Evolutionary conservation across 1,140 invertebrate species (phyloP), one percentile per base, ranked within the genome.

Genomic region (Lycorma delicatula): DNA sequence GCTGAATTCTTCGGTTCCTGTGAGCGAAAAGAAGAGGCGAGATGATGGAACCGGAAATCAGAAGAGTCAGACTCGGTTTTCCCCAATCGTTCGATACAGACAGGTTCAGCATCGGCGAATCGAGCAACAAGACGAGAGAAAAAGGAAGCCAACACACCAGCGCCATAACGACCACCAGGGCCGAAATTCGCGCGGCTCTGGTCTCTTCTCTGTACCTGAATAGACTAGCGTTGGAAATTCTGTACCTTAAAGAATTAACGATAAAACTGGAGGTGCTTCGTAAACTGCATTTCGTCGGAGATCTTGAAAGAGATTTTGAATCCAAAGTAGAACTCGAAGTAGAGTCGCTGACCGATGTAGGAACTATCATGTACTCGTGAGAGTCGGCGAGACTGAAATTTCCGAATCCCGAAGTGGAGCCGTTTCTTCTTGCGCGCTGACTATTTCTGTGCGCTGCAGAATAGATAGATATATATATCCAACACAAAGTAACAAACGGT

Each of bases 161-260:
- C 26, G 86, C 81, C 75, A 89, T 85, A 2, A 89, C 79, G 26
- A 83, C 79, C 1, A 83, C 80, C 60, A 88, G 66, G 26, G 85
- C 81, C 64, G 86, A 88, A 46, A 90, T 85, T 53, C 86, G 80
- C 3, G 87, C 88, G 0, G 88, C 87, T 58, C 88, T 77, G 27
- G 86, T 84, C 70, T 91, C 88, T 70, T 90, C 87, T 20, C 87
- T 76, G 68, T 89, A 89, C 54, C 83, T 78, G 70, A 91, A 90
- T 54, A 89, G 72, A n/a, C 84, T 87, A 11, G 86, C 88, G 67
- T 90, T 90, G 55, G 86, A 89, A 38, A 91, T 85, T 9, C 84
- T 75, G 68, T 86, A 82, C 34, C 83, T 81, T 51, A 89, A 72
- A 5, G 81, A 84, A 50, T 81, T 84, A 61, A 89, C 68, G 41